A percentile compares a stretch with the other conserved stretches of the same genome.
phyloP scores from a whole-genome alignment of 1,140 invertebrate genomes.

The Drosophila lacertosa region DNA sequence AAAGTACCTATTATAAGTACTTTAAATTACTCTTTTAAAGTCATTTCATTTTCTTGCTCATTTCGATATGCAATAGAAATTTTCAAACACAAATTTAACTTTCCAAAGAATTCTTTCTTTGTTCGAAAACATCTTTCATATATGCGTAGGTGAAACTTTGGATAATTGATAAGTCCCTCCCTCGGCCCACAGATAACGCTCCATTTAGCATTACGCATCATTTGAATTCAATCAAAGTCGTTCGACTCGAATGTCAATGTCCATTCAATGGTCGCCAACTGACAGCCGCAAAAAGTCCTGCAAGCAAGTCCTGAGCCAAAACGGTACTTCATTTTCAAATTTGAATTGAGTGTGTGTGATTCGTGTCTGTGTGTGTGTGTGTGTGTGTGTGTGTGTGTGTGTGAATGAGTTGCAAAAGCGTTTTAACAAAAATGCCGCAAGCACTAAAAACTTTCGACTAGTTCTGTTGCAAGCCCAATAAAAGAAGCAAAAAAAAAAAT shows the following conservation, averaged over 20 bases:
- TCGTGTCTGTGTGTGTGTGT: constrained; percentile 15
- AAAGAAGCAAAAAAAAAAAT: too few relatives aligned
- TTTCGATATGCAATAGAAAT: too few relatives aligned
- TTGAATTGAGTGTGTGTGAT: constrained; percentile 36
- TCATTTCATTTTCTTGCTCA: too few relatives aligned
- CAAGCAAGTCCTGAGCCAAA: constrained; percentile 41
- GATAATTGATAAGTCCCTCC: constrained; percentile 1
- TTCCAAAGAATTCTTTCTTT: neutral
- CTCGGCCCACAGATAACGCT: constrained; percentile 1
- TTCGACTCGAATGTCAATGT: constrained; percentile 56
- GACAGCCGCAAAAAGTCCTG: constrained; percentile 61
- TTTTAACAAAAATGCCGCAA: constrained; percentile 57
- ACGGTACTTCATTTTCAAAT: constrained; percentile 61
- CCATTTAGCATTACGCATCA: constrained; percentile 64
- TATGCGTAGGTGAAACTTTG: neutral
- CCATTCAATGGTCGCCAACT: constrained; percentile 67
- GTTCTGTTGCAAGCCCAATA: constrained; percentile 50
- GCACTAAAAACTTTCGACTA: constrained; percentile 57
- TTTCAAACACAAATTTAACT: neutral
- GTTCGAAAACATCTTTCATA: neutral
- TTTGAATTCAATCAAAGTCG: constrained; percentile 71
- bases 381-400: constrained; percentile 7
- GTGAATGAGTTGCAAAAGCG: constrained; percentile 22
- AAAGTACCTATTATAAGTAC: too few relatives aligned
- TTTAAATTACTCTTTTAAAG: too few relatives aligned